A percentile compares a stretch with the other conserved stretches of the same genome.
Evolutionary conservation across 2,113 vertebrate species (phyloP).

Genomic region (Siphamia tubifer): DNA sequence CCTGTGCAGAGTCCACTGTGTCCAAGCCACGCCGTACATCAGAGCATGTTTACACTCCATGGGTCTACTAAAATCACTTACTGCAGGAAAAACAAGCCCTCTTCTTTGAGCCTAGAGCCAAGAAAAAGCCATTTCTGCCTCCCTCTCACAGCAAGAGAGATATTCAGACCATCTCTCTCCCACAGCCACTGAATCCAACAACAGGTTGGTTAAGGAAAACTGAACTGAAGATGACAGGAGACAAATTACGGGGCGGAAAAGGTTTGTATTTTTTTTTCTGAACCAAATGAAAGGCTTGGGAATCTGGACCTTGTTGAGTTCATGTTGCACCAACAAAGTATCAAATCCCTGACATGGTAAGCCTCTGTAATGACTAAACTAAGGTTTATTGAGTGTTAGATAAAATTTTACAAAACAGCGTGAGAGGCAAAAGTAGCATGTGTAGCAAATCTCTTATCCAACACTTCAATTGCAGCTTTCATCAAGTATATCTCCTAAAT

Average conservation of each 20-base stretch:
- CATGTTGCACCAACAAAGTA: conserved; percentile 22
- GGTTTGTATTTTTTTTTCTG: conserved; percentile 40
- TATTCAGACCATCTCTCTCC: conserved; percentile 39
- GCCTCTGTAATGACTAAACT: neutral
- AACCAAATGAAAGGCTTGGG: conserved; percentile 34
- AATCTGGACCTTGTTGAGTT: conserved; percentile 21
- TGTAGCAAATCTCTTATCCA: conserved; percentile 6
- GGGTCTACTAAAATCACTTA: conserved; percentile 74
- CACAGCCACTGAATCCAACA: conserved; percentile 49
- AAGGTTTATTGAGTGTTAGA: neutral
- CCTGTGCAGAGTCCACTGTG: conserved; percentile 42
- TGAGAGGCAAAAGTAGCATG: neutral
- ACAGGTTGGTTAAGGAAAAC: conserved; percentile 46
- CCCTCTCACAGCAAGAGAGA: conserved; percentile 37
- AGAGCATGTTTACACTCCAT: conserved; percentile 69
- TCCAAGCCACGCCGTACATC: conserved; percentile 54
- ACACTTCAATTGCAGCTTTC: neutral
- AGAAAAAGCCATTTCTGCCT: conserved; percentile 70
- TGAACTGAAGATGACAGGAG: conserved; percentile 42
- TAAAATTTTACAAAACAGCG: neutral
- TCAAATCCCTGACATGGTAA: conserved; percentile 22
- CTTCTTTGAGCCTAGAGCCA: conserved; percentile 70
- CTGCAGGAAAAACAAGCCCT: conserved; percentile 73
- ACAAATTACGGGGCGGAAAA: conserved; percentile 45
- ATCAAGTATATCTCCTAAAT: conserved; percentile 20